Percentiles rank a stretch among this genome's conserved stretches.
These are phyloP conservation scores for Xenopus petersii DNA, from an alignment of 2,797 vertebrate species.

Conservation along the genomic window DNA sequence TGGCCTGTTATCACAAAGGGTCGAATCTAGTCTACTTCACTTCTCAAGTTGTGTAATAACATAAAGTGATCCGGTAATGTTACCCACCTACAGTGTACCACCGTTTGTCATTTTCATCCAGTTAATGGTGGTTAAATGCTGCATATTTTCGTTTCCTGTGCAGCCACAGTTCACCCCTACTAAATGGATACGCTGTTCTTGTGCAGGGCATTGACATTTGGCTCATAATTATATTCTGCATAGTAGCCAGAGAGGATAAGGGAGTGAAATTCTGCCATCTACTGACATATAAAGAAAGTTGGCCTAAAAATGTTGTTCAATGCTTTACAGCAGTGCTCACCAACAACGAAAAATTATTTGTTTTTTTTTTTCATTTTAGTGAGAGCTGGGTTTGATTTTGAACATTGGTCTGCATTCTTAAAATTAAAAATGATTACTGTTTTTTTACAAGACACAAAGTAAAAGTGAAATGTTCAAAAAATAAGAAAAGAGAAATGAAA, in stretches of 20 bases:
- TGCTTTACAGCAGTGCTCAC: no score
- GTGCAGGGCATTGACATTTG: conserved; percentile 21
- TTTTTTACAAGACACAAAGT: no score
- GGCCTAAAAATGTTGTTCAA: no score
- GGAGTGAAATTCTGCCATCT: conserved; percentile 15
- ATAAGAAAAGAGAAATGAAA: no score
- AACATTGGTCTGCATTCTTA: no score
- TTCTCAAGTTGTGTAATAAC: conserved; percentile 39
- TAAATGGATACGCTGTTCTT: conserved; percentile 20
- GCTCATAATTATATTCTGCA: conserved; percentile 14
- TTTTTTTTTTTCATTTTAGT: no score
- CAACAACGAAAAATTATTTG: not conserved
- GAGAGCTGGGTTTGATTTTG: no score
- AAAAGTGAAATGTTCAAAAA: no score
- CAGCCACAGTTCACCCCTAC: conserved; percentile 7
- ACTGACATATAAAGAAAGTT: not conserved
- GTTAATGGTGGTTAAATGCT: conserved; percentile 44
- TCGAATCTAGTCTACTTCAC: conserved; percentile 28
- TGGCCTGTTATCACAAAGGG: conserved; percentile 22
- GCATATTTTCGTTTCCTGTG: conserved; percentile 9
- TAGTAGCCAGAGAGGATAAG: conserved; percentile 4
- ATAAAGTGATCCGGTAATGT: conserved; percentile 39
- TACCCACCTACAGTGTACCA: conserved; percentile 32
- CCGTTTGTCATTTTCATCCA: conserved; percentile 30
- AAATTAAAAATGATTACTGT: no score